A percentile compares a stretch with the other conserved stretches of the same genome.
Conservation (phyloP, 1,140 invertebrate species). For the Leguminivora glycinivorella region DNA sequence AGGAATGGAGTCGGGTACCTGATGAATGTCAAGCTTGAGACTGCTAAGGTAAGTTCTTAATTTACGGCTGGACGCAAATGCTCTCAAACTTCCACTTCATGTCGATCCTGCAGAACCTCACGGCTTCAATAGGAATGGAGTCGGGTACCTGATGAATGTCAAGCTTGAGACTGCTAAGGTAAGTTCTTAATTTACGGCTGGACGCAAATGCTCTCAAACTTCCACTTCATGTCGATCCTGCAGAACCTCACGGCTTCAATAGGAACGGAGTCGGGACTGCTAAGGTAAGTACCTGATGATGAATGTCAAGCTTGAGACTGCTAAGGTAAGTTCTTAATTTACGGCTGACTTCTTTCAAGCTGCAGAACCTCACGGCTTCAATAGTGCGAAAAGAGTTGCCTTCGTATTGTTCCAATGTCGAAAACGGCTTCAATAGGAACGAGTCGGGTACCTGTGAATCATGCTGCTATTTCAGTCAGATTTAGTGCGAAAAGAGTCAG, state of each 20-base stretch:
- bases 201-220: too few species aligned
- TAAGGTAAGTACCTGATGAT: too few species aligned
- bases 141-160: constrained; percentile 94
- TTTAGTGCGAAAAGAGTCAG: too few species aligned
- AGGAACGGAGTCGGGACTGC: constrained; percentile 89
- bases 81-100: constrained; percentile 93
- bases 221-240: constrained; percentile 94
- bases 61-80: constrained; percentile 94
- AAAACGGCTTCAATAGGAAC: too few species aligned
- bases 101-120: constrained; percentile 94
- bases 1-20: constrained; percentile 91
- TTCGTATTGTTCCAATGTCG: constrained; percentile 96
- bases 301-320: constrained; percentile 92
- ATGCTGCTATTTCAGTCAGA: too few species aligned
- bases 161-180: constrained; percentile 89
- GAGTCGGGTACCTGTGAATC: too few species aligned
- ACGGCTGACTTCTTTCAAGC: too few species aligned
- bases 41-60: constrained; percentile 81
- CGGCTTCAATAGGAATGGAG: constrained; percentile 91
- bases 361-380: too few species aligned
- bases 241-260: too few species aligned
- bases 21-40: constrained; percentile 92
- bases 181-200: neutral
- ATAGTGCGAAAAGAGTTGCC: too few species aligned
- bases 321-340: constrained; percentile 73